Base-by-base conservation (phyloP, 2,888 invertebrate genomes). In the Zaprionus lineosus region DNA sequence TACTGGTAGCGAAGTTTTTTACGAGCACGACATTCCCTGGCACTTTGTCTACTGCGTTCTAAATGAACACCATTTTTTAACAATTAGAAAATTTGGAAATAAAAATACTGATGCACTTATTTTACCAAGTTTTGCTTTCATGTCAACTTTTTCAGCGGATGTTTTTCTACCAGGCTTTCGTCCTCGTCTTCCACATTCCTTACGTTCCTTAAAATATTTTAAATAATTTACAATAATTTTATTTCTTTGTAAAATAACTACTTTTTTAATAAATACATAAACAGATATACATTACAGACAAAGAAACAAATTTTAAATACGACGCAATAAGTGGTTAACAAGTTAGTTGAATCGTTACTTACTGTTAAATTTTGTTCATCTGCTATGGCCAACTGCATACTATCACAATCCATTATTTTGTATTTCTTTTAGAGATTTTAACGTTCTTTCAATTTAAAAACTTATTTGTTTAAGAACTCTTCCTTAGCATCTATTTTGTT, bases 1-100 rank as follows among this genome's bases (percentile, higher is more conserved):
- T 98, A 98, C 90, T 98, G 98, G 90, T 98, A 98, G 46, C 98
- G 93, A 65, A 98, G 92, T 90, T 98, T 98, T 91, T 98, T 98
- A 46, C 98, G 93, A 37, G 98, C 98, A 72, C 98, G 94, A 90
- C 98, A 98, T 92, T 98, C 98, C 84, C 98, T 93, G 74, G 98
- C 98, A 91, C 98, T 98, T 91, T 98, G 98, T 77, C 98, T 93
- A 90, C 98, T 98, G 64, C 98, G 93, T 91, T 98, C 98, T 96
- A 14, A 3, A n/a, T 0, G 16, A 16, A n/a, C n/a, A n/a, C n/a
- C n/a, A n/a, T n/a, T 8, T 14, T 21, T n/a, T 19, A n/a, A 3
- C 3, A 7, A 6, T n/a, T 1, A n/a, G 2, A 19, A 2, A 18
- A 9, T 5, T n/a, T 3, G 14, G 15, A 14, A 39, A 18, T 7